Evolutionary conservation across 2,113 vertebrate genomes (phyloP).

Genomic region (Gorsachius goisagi): DNA sequence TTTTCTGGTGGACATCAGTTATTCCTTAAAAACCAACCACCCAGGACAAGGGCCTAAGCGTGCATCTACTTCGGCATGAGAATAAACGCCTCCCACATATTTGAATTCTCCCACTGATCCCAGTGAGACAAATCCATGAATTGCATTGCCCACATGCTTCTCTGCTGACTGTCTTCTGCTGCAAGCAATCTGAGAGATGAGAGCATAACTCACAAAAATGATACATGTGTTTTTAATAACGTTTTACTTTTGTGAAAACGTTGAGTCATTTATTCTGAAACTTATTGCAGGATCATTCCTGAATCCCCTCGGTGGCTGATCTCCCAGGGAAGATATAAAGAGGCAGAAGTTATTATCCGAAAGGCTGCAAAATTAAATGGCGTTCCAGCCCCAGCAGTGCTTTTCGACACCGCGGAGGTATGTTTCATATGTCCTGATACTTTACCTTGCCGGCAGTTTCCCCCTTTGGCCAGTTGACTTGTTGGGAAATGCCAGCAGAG

Average conservation of each 20-base stretch:
- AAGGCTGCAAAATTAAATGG: conserved; percentile 85
- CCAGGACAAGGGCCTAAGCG: background rate
- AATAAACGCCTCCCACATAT: background rate
- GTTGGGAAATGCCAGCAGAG: background rate
- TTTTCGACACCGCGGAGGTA: conserved; percentile 81
- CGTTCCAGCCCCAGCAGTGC: conserved; percentile 62
- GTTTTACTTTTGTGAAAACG: background rate
- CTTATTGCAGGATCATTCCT: conserved; percentile 84
- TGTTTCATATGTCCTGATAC: background rate
- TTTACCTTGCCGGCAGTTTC: background rate
- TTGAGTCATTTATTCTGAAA: background rate
- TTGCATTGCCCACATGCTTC: background rate
- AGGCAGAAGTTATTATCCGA: conserved; percentile 85
- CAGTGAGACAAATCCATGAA: background rate
- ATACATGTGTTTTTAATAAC: background rate
- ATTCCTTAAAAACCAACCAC: background rate
- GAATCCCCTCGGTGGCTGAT: conserved; percentile 95
- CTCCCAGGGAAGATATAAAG: conserved; percentile 82
- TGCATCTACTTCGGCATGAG: background rate
- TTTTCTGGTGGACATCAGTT: background rate
- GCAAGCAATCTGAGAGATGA: background rate
- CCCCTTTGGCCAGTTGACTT: background rate
- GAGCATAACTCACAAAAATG: background rate
- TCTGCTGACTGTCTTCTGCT: background rate
- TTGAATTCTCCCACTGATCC: background rate